phyloP scores from a whole-genome alignment of 2,797 vertebrate species.

The Stomatorhinus walkeri region DNA sequence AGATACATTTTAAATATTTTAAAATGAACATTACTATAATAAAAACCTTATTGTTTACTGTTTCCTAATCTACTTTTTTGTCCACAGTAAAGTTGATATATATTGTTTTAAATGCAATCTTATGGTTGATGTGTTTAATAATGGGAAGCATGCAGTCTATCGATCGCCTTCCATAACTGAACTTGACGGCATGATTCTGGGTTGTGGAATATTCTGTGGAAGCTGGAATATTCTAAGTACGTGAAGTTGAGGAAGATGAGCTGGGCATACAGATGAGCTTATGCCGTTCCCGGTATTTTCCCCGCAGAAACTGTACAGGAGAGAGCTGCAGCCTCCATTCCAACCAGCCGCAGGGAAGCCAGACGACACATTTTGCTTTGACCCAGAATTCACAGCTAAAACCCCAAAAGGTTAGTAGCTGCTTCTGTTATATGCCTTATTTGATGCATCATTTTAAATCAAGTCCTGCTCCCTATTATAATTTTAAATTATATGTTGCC shows the following conservation, averaged over 20 bases:
- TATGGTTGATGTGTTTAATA: neutral
- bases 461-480: too few species aligned
- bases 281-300: neutral
- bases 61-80: neutral
- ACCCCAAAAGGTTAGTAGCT: slow-evolving; percentile 83
- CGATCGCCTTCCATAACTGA: neutral
- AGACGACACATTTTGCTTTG: slow-evolving; percentile 97
- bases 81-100: neutral
- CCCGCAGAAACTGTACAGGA: slow-evolving; percentile 81
- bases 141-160: neutral
- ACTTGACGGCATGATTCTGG: neutral
- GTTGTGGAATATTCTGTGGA: neutral
- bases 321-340: slow-evolving; percentile 92
- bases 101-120: neutral
- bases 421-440: neutral
- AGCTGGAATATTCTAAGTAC: neutral
- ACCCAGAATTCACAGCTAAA: slow-evolving; percentile 98
- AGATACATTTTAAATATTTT: neutral
- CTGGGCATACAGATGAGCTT: neutral
- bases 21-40: neutral
- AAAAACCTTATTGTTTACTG: neutral
- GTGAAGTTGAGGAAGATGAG: neutral
- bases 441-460: neutral
- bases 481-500: neutral
- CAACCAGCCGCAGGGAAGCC: slow-evolving; percentile 92